Percentiles rank a stretch among this genome's conserved stretches.
Conservation (phyloP, 2,113 vertebrate genomes). For the Perccottus glenii region DNA sequence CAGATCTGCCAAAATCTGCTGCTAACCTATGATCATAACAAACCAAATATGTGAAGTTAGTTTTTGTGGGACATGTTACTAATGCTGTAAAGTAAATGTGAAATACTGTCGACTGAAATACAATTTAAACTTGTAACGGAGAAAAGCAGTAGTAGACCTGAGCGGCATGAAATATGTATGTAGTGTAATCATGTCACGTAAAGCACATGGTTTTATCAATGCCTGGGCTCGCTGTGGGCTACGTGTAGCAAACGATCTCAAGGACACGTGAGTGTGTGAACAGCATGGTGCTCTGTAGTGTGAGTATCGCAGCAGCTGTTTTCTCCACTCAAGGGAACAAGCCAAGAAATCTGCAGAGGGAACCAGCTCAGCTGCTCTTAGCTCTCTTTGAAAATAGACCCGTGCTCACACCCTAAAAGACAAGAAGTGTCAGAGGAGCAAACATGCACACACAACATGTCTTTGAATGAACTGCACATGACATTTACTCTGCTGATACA, state of each 20-base stretch:
- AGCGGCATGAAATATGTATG: neutral
- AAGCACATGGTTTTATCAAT: neutral
- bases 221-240: neutral
- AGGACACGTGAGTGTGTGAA: slow-evolving; percentile 21
- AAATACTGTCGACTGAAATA: no score
- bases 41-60: no score
- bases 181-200: neutral
- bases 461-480: neutral
- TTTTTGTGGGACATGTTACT: no score
- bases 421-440: neutral
- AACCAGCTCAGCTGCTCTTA: slow-evolving; percentile 22
- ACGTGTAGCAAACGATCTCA: neutral
- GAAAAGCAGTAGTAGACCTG: no score
- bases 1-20: no score
- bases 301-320: slow-evolving; percentile 66
- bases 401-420: slow-evolving; percentile 1
- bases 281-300: slow-evolving; percentile 15
- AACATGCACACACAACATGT: neutral
- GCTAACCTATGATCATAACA: no score
- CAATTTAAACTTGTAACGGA: no score
- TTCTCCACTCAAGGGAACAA: slow-evolving; percentile 30
- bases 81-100: no score
- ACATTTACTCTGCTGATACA: neutral
- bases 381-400: slow-evolving; percentile 44
- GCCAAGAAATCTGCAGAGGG: slow-evolving; percentile 32